These are phyloP conservation scores for Patella caerulea DNA, from an alignment of 2,888 invertebrate species.

Conservation along the genomic window DNA sequence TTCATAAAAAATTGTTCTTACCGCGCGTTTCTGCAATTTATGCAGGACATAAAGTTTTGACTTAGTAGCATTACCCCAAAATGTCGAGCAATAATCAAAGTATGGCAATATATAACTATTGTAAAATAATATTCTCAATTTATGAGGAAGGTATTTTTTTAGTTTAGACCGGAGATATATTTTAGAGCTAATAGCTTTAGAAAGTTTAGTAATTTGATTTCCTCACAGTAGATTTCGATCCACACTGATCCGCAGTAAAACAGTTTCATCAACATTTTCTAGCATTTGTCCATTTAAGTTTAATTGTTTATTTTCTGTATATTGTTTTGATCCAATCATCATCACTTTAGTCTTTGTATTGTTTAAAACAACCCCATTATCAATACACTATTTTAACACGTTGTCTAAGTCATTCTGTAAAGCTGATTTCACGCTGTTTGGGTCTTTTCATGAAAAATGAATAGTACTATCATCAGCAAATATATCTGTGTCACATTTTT, in stretches of 20 bases:
- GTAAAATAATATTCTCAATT: neutral
- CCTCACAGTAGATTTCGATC: neutral
- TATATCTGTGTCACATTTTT: neutral
- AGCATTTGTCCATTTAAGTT: neutral
- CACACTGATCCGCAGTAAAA: neutral
- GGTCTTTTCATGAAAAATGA: neutral
- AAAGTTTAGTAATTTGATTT: neutral
- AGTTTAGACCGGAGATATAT: neutral
- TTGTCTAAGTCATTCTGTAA: constrained; percentile 3
- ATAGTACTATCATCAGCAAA: neutral
- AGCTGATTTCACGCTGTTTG: neutral
- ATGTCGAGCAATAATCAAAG: neutral
- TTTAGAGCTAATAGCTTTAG: neutral
- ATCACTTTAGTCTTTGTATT: neutral
- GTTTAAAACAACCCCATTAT: constrained; percentile 2
- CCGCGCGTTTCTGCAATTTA: neutral
- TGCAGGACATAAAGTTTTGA: neutral
- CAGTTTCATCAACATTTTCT: neutral
- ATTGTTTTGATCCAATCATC: neutral
- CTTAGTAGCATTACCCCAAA: neutral
- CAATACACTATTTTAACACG: neutral
- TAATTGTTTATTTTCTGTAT: neutral
- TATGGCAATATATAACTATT: neutral
- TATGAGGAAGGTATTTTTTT: neutral
- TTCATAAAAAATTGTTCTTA: neutral